Evolutionary conservation across 2,797 vertebrate genomes (phyloP), one percentile per base, ranked within the genome.

Genomic region (Sebastes reedi): DNA sequence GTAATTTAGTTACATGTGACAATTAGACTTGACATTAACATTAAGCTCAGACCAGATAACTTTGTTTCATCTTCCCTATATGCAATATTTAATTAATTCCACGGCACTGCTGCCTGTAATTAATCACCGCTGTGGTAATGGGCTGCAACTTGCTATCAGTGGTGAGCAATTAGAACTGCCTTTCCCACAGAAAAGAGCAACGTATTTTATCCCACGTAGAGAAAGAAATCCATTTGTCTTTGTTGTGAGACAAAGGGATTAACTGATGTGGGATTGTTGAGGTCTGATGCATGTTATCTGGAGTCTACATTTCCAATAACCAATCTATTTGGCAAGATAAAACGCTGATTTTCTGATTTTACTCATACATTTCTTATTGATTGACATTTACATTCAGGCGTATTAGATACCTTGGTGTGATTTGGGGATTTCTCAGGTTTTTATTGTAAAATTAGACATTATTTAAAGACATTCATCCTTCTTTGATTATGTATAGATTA

Each of bases 51-150:
- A 83, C 20, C 29, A 59, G 64, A 87, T 55, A 60, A 70, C 60
- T 70, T 69, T 52, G 46, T 32, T 27, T 14, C 68, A 46, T 67
- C 70, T 75, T 59, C 81, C 72, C 61, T 50, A 71, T 59, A 82
- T 82, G 85, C 71, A 85, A 79, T 83, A 79, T 87, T 87, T 82
- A 46, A 90, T 91, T 84, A 87, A 77, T 67, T 78, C 67, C 66
- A 16, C 39, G 27, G 60, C 55, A 64, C 80, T 82, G 80, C 73
- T 85, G 81, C 71, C 59, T 76, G 82, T 90, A 88, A 94, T 95
- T 91, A 92, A 92, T 92, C 69, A 76, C 72, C 0, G 46, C 80
- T 85, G 52, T 78, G 86, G 56, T 92, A 91, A 93, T 85, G 80
- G 75, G 75, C 82, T 86, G 67, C 79, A 84, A 30, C 61, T 81